These are phyloP conservation scores for Macrobrachium rosenbergii DNA, from an alignment of 1,140 invertebrate genomes.

Conservation along the genomic window DNA sequence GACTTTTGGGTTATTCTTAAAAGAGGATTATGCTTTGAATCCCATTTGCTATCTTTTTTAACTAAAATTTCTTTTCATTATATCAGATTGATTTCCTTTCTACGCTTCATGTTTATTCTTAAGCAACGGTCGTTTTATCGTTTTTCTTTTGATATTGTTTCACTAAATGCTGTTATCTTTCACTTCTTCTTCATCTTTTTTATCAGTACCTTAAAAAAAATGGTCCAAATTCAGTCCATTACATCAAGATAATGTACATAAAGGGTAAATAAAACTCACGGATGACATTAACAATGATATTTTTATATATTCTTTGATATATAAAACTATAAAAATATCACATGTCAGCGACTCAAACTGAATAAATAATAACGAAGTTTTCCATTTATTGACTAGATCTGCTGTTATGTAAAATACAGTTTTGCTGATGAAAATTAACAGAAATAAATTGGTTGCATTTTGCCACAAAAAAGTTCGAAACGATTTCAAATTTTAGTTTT, in stretches of 20 bases:
- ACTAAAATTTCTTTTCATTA: too few species aligned
- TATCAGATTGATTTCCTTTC: too few species aligned
- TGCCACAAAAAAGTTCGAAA: too few species aligned
- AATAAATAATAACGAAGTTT: slow-evolving; percentile 5
- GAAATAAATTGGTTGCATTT: too few species aligned
- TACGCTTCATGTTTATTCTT: background rate
- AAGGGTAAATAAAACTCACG: slow-evolving; percentile 18
- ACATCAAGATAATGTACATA: background rate
- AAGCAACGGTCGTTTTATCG: background rate
- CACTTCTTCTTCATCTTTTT: background rate
- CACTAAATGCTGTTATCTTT: background rate
- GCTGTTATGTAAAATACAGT: too few species aligned
- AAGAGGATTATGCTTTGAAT: background rate
- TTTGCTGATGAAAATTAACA: too few species aligned
- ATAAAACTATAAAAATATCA: slow-evolving; percentile 61
- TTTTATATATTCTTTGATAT: slow-evolving; percentile 57
- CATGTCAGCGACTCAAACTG: slow-evolving; percentile 46
- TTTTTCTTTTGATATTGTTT: background rate
- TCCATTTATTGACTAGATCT: too few species aligned
- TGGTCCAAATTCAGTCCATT: background rate
- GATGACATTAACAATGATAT: slow-evolving; percentile 46
- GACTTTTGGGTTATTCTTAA: too few species aligned
- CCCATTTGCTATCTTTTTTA: too few species aligned
- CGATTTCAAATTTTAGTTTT: too few species aligned
- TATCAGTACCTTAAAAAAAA: too few species aligned